Conservation (phyloP, 1,140 invertebrate species). For the Gryon sp. region DNA sequence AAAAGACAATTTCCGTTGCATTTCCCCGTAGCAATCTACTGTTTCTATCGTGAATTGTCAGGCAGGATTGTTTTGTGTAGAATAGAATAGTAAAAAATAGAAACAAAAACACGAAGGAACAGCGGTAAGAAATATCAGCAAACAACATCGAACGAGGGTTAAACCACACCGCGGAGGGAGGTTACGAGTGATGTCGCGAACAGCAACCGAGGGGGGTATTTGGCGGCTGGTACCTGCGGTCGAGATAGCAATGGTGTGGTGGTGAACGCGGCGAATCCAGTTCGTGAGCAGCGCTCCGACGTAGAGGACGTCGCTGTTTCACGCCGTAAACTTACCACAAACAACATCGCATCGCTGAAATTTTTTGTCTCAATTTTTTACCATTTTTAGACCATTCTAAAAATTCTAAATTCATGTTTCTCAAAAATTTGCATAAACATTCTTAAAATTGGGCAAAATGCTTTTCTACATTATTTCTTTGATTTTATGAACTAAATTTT, state of each 20-base stretch:
- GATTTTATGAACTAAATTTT: too few relatives aligned
- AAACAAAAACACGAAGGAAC: constrained; percentile 5
- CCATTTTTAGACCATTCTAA: too few relatives aligned
- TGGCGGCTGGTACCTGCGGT: constrained; percentile 73
- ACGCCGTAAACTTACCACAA: constrained; percentile 23
- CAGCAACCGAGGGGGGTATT: constrained; percentile 63
- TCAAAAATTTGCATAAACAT: too few relatives aligned
- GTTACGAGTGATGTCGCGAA: constrained; percentile 41
- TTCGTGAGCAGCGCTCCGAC: constrained; percentile 75
- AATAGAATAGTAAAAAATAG: constrained; percentile 3
- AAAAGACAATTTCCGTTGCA: background rate
- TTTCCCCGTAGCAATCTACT: background rate
- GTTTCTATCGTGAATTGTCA: constrained; percentile 12
- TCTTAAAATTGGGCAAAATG: too few relatives aligned
- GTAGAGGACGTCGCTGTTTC: constrained; percentile 69
- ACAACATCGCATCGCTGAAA: background rate
- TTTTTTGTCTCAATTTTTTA: too few relatives aligned
- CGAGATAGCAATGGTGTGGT: constrained; percentile 72
- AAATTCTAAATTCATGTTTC: too few relatives aligned
- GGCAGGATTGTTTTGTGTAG: background rate
- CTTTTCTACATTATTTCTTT: too few relatives aligned
- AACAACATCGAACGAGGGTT: constrained; percentile 48
- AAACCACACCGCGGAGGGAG: constrained; percentile 45
- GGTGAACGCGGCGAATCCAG: constrained; percentile 69
- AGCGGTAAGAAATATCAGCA: constrained; percentile 25